Evolutionary conservation across 2,113 vertebrate species (phyloP), one percentile per base, ranked within the genome.

Genomic region (Oncorhynchus masou): DNA sequence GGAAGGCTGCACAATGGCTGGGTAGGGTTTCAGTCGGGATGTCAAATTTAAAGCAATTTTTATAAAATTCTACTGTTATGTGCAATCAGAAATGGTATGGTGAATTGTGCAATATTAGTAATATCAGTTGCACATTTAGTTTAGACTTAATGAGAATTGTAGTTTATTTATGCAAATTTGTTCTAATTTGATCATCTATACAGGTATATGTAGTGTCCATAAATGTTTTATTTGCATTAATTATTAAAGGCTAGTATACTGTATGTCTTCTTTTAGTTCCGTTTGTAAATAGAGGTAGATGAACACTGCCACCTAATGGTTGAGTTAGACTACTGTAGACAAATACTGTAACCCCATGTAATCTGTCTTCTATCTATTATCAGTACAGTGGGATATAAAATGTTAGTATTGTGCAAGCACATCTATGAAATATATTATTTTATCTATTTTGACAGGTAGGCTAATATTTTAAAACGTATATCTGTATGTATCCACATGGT

Each of bases 241-340:
- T 13, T 25, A 4, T 22, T 24, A 31, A 67, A 11, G 1, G 11
- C n/a, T 13, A 7, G 3, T n/a, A 25, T 24, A 13, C 25, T 20
- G 11, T 49, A 7, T 49, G 68, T 49, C 3, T 3, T 5, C 22
- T 11, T 11, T 4, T 70, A 45, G 31, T 49, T 45, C 19, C 3
- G 8, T 15, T 51, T 45, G 39, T 1, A 51, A 29, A 65, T 34
- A 20, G 19, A 70, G 34, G 24, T 34, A 66, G 0, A 57, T 7
- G 81, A 82, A 84, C 84, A 83, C 31, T 9, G 76, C 84, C 88
- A 67, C 75, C 88, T 88, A 64, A 20, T 79, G 90, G 76, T 48
- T 68, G 12, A 29, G 29, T 19, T 68, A 31, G 9, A 19, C 31
- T 29, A 20, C 20, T 16, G 27, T 68, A 68, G 19, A 5, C 6